Base-by-base conservation (phyloP, 2,113 vertebrate genomes). In the Poecilia latipinna region DNA sequence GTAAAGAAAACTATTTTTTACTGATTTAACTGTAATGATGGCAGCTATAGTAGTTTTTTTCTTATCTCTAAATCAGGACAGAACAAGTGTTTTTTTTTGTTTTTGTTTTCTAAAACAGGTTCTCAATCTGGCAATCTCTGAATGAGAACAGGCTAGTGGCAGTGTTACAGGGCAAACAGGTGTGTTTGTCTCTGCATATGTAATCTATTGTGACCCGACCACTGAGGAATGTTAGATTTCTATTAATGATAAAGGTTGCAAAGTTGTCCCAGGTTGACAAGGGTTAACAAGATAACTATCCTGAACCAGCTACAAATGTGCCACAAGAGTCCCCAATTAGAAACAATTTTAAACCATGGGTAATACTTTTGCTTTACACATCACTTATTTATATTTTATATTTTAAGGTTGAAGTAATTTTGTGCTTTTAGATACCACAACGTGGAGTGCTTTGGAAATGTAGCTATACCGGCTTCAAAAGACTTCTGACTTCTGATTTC, bases 161-260 rank as follows among this genome's bases (percentile, higher is more conserved):
- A 61, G 70, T 74, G 84, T 92, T 86, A 86, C 85, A 84, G 83
- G 89, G 80, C 86, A 82, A 84, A 87, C 82, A 86, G 87, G 84
- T 89, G 88, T 89, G 83, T 83, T 82, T 83, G 57, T 75, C 68
- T 77, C 69, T 77, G 70, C 17, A 15, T 72, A 61, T 84, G 26
- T 82, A 82, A 89, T 79, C 44, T 15, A 79, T 72, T 74, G 54
- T 74, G 78, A 78, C 64, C 22, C 31, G 77, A 68, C 83, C 60
- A 82, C 78, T 72, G 70, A 80, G 89, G 91, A 93, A 91, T 91
- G 84, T 32, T 69, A 86, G 80, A 86, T 91, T 81, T 78, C 44
- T 65, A 22, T 72, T 63, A 24, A 62, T 0, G 85, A 91, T 90
- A 86, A 83, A 77, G 44, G n/a, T 54, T 70, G 61, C 79, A 22